Evolutionary conservation across 1,140 invertebrate genomes (phyloP).

Genomic region (Trichomalopsis sarcophagae): DNA sequence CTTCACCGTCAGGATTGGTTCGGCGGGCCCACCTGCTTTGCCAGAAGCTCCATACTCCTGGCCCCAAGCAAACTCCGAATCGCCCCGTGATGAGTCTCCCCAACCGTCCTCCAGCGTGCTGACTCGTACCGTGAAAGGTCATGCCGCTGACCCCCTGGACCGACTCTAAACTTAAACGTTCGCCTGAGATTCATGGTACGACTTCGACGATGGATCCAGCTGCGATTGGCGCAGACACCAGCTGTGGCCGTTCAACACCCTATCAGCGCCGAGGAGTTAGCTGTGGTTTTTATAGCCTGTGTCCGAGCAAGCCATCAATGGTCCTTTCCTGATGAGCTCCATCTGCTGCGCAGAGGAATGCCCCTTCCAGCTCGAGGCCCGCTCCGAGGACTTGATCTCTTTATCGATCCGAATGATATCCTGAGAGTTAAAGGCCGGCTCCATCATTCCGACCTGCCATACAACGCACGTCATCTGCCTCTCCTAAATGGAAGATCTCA

Average conservation of each 20-base stretch:
- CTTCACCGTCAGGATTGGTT: not conserved
- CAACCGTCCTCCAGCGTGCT: not conserved
- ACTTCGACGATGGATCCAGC: not conserved
- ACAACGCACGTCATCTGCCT: constrained; percentile 14
- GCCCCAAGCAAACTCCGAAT: too few species aligned
- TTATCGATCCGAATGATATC: not conserved
- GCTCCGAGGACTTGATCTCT: not conserved
- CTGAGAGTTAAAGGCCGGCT: constrained; percentile 44
- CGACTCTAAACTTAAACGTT: not conserved
- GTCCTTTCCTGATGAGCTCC: not conserved
- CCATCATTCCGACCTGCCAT: not conserved
- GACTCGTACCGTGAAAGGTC: not conserved
- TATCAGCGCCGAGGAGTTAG: not conserved
- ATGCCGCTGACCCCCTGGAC: too few species aligned
- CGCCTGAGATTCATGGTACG: not conserved
- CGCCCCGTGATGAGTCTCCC: not conserved
- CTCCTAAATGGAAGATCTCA: not conserved
- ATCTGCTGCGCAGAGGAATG: not conserved
- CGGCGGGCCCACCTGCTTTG: too few species aligned
- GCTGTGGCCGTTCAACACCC: not conserved
- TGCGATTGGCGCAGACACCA: not conserved
- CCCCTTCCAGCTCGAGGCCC: not conserved
- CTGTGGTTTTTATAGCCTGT: not conserved
- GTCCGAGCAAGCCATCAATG: not conserved
- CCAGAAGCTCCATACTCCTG: too few species aligned